Conservation (phyloP, 2,113 vertebrate species). For the Dasyprocta punctata region DNA sequence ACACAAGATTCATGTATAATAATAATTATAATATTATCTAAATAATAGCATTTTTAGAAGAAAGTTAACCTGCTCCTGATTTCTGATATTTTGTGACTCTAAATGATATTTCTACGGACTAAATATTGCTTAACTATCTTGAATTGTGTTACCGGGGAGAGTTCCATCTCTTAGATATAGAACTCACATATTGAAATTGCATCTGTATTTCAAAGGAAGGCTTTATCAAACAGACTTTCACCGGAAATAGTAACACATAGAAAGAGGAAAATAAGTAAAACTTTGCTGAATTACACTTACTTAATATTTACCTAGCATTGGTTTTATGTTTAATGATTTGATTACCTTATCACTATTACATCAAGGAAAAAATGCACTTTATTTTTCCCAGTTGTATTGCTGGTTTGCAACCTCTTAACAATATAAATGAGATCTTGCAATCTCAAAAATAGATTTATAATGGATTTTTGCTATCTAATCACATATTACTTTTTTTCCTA, state of each 20-base stretch:
- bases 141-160: background rate
- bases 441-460: background rate
- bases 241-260: background rate
- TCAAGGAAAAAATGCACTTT: slow-evolving; percentile 4
- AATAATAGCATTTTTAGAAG: background rate
- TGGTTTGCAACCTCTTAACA: background rate
- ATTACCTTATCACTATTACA: background rate
- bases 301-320: background rate
- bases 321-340: slow-evolving; percentile 27
- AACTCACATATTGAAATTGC: background rate
- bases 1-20: background rate
- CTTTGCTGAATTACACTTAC: background rate
- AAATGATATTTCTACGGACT: background rate
- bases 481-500: background rate
- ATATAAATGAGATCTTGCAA: background rate
- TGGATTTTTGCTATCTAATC: background rate
- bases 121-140: background rate
- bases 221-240: background rate
- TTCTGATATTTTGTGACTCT: background rate
- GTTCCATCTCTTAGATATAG: background rate
- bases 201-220: background rate
- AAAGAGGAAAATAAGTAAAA: background rate
- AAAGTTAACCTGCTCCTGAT: background rate
- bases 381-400: slow-evolving; percentile 29
- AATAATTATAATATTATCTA: background rate